phyloP scores from a whole-genome alignment of 2,888 invertebrate species.

The Drosophila melanosoma region DNA sequence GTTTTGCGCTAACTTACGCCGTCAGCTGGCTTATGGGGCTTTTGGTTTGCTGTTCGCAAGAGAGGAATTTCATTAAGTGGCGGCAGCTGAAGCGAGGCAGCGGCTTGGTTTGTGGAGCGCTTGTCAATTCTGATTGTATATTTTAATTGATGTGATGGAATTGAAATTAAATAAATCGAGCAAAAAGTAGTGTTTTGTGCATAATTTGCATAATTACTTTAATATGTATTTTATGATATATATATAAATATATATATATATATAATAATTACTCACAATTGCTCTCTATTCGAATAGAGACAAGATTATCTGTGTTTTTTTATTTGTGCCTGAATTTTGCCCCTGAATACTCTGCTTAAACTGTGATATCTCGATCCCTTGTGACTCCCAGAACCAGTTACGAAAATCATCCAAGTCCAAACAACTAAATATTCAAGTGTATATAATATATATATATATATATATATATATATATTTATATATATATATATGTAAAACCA shows the following conservation, averaged over 20 bases:
- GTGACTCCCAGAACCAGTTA: constrained; percentile 29
- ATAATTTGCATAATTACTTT: constrained; percentile 18
- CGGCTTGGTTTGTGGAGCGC: constrained; percentile 33
- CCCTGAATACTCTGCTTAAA: constrained; percentile 13
- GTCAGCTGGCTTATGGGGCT: constrained; percentile 32
- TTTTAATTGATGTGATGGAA: constrained; percentile 17
- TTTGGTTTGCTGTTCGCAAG: constrained; percentile 16
- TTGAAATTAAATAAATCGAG: constrained; percentile 6
- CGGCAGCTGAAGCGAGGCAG: constrained; percentile 33
- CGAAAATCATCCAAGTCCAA: neutral
- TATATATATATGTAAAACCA: neutral
- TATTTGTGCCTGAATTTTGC: constrained; percentile 21
- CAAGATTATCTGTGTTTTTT: constrained; percentile 8
- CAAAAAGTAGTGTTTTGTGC: constrained; percentile 39
- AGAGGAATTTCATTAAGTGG: constrained; percentile 46
- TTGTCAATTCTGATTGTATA: constrained; percentile 11
- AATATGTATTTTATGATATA: too few species aligned
- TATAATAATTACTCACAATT: neutral
- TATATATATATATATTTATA: neutral
- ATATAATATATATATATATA: neutral
- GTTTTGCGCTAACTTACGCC: constrained; percentile 6
- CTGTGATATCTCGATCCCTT: neutral
- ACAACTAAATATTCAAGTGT: neutral
- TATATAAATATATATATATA: neutral
- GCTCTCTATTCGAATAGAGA: constrained; percentile 1